A percentile compares a stretch with the other conserved stretches of the same genome.
Conservation (phyloP, 1,140 invertebrate species). For the Holcopasites calliopsidis region DNA sequence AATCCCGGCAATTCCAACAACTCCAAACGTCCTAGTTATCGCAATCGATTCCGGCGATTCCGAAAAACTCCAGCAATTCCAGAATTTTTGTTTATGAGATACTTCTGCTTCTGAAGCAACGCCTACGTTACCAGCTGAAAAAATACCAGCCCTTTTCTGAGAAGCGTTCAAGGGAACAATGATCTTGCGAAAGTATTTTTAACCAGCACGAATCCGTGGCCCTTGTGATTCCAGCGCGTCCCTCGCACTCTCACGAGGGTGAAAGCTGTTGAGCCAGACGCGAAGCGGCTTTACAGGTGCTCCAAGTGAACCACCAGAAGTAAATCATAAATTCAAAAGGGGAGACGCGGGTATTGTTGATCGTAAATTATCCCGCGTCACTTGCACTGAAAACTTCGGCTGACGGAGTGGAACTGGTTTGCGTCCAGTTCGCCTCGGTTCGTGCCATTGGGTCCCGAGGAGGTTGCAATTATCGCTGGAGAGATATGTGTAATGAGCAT, state of each 20-base stretch:
- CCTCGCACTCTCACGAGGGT: neutral
- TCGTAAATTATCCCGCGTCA: neutral
- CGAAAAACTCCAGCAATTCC: no score
- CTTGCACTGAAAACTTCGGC: constrained; percentile 1
- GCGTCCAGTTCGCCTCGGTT: neutral
- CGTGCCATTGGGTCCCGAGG: neutral
- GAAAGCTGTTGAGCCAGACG: neutral
- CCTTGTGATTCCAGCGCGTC: neutral
- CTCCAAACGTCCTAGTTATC: no score
- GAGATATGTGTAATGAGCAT: neutral
- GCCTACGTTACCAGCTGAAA: constrained; percentile 19
- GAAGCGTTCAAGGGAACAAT: neutral
- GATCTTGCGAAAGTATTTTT: neutral
- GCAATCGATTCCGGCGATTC: no score
- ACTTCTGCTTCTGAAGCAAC: constrained; percentile 2
- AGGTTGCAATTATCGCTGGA: neutral
- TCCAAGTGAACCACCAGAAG: neutral
- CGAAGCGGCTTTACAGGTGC: neutral
- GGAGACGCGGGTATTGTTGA: constrained; percentile 6
- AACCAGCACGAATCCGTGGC: neutral
- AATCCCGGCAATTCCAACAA: no score
- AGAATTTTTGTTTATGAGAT: constrained; percentile 48
- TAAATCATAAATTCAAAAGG: constrained; percentile 7
- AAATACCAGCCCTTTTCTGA: neutral
- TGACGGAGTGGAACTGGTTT: constrained; percentile 5